A percentile compares a stretch with the other conserved stretches of the same genome.
Conservation (phyloP, 1,140 invertebrate species). For the Leptinotarsa undecemlineata region DNA sequence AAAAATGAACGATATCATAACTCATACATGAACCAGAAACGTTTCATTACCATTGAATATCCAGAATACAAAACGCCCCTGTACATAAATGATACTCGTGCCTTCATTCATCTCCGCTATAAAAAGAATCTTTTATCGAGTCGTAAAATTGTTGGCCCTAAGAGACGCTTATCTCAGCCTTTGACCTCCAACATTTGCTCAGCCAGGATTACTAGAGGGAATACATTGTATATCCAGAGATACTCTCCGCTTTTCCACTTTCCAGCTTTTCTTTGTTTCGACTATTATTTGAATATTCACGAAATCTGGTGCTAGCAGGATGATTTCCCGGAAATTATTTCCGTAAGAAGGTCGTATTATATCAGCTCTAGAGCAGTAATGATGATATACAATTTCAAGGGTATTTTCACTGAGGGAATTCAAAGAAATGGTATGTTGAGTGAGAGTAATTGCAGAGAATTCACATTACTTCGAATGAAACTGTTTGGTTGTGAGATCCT, state of each 20-base stretch:
- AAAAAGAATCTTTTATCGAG: constrained; percentile 21
- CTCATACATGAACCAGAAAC: neutral
- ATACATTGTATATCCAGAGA: constrained; percentile 18
- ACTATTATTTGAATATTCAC: constrained; percentile 13
- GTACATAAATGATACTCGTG: constrained; percentile 4
- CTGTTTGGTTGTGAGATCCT: no score
- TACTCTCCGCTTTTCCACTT: constrained; percentile 11
- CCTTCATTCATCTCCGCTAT: constrained; percentile 13
- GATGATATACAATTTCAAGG: neutral
- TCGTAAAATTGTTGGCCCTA: constrained; percentile 14
- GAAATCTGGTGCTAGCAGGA: constrained; percentile 15
- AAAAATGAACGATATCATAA: no score
- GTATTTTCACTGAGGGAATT: no score
- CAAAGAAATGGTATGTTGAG: no score
- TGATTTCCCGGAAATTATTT: constrained; percentile 22
- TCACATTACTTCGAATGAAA: no score
- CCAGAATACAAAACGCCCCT: neutral
- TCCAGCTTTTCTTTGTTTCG: neutral
- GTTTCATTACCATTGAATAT: neutral
- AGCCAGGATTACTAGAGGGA: constrained; percentile 18
- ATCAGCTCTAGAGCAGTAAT: neutral
- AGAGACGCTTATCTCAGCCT: constrained; percentile 14
- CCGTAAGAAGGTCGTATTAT: neutral
- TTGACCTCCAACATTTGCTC: constrained; percentile 21
- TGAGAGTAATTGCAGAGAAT: no score